Conservation (phyloP, 2,797 vertebrate genomes). For the Lycodopsis pacificus region DNA sequence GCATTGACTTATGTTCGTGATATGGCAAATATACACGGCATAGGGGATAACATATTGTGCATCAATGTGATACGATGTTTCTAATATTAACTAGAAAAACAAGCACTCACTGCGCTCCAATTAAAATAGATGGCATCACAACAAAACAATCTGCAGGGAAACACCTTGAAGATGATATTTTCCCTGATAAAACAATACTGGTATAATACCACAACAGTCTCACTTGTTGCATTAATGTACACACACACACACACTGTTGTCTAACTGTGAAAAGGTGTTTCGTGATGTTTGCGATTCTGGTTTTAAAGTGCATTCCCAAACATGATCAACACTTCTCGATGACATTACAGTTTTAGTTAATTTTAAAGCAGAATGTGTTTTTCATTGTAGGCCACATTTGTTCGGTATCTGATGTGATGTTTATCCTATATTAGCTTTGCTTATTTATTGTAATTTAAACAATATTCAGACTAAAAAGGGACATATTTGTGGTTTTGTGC, state of each 20-base stretch:
- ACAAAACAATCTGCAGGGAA: constrained; percentile 1
- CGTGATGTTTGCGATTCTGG: too few relatives aligned
- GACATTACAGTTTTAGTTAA: not conserved
- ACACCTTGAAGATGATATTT: constrained; percentile 4
- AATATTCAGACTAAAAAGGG: not conserved
- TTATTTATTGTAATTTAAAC: not conserved
- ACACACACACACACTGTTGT: not conserved
- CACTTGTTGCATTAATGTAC: not conserved
- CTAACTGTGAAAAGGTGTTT: not conserved
- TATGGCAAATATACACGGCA: not conserved
- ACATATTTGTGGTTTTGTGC: not conserved
- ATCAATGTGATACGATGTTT: not conserved
- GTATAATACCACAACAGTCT: not conserved
- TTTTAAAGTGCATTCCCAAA: constrained; percentile 6
- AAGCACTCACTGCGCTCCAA: not conserved
- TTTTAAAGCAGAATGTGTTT: not conserved
- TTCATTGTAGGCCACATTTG: too few relatives aligned
- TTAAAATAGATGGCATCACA: not conserved
- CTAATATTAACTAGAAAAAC: not conserved
- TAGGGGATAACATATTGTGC: not conserved
- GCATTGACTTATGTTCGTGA: not conserved
- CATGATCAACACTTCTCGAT: not conserved
- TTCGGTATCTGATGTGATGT: not conserved
- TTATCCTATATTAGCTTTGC: not conserved
- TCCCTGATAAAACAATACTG: constrained; percentile 4